These are phyloP conservation scores for Chelmon rostratus DNA, from an alignment of 2,797 vertebrate species.

Conservation along the genomic window DNA sequence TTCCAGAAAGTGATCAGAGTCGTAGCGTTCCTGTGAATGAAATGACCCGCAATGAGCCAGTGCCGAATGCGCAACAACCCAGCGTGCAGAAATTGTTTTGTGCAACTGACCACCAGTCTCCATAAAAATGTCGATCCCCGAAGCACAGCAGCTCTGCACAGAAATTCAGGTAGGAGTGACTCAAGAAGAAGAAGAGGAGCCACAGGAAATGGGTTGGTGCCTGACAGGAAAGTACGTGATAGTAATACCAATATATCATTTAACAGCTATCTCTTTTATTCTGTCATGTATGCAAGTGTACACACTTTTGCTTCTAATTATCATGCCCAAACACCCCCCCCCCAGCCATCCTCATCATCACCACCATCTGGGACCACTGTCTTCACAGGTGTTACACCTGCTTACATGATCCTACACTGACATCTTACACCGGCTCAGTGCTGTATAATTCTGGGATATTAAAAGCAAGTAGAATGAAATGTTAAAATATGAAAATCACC, in stretches of 20 bases:
- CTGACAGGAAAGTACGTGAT: conserved; percentile 42
- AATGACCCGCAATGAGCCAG: neutral
- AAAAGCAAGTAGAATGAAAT: neutral
- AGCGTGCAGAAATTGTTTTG: neutral
- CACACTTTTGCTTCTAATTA: neutral
- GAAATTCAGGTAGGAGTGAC: conserved; percentile 72
- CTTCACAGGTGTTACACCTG: neutral
- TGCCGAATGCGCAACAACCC: neutral
- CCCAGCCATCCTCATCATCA: neutral
- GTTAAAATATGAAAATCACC: conserved; percentile 31
- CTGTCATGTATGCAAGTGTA: neutral
- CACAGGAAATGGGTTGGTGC: conserved; percentile 76
- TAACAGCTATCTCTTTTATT: neutral
- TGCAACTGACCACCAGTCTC: conserved; percentile 59
- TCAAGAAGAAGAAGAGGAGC: conserved; percentile 75
- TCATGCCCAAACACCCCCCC: neutral
- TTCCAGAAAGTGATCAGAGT: conserved; percentile 65
- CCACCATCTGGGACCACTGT: neutral
- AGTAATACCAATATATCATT: neutral
- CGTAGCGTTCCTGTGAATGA: conserved; percentile 62
- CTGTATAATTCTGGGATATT: neutral
- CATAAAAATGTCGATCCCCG: conserved; percentile 73
- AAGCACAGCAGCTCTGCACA: conserved; percentile 73
- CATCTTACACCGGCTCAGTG: neutral
- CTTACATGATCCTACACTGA: neutral